A percentile compares a stretch with the other conserved stretches of the same genome.
phyloP scores from a whole-genome alignment of 64 coral and sea anemone genomes.

The Pocillopora verrucosa region DNA sequence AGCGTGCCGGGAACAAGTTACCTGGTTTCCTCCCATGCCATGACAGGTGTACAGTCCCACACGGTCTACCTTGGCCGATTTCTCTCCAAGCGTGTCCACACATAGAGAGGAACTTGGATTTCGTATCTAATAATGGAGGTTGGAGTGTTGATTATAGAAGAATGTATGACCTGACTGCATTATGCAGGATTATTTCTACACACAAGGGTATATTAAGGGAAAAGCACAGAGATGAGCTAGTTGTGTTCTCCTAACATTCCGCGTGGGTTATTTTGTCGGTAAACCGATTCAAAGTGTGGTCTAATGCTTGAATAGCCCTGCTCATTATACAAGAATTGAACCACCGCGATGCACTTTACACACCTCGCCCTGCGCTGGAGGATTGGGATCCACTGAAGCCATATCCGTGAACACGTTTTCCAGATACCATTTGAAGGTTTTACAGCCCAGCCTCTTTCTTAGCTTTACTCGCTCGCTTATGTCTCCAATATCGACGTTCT shows the following conservation, averaged over 20 bases:
- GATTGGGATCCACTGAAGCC: conserved; percentile 79
- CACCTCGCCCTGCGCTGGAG: conserved; percentile 91
- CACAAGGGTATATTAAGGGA: no score
- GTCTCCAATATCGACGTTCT: conserved; percentile 82
- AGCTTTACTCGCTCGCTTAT: conserved; percentile 80
- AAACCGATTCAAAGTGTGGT: no score
- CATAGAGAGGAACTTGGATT: conserved; percentile 59
- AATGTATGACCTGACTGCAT: background rate
- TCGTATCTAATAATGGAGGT: conserved; percentile 48
- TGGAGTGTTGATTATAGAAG: background rate
- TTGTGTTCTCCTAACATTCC: no score
- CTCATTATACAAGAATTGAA: background rate
- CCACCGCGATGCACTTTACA: background rate
- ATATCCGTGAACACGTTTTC: conserved; percentile 86
- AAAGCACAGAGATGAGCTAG: no score
- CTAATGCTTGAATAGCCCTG: no score
- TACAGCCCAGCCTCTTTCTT: conserved; percentile 74
- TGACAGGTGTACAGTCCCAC: conserved; percentile 83
- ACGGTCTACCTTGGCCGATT: conserved; percentile 45
- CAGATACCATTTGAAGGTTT: conserved; percentile 88
- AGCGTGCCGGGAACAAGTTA: background rate
- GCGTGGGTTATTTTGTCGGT: no score
- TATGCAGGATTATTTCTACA: background rate
- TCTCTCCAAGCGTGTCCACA: conserved; percentile 85
- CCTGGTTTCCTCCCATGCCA: conserved; percentile 92